phyloP scores from a whole-genome alignment of 2,113 vertebrate species.

The Halcyon malimbica region DNA sequence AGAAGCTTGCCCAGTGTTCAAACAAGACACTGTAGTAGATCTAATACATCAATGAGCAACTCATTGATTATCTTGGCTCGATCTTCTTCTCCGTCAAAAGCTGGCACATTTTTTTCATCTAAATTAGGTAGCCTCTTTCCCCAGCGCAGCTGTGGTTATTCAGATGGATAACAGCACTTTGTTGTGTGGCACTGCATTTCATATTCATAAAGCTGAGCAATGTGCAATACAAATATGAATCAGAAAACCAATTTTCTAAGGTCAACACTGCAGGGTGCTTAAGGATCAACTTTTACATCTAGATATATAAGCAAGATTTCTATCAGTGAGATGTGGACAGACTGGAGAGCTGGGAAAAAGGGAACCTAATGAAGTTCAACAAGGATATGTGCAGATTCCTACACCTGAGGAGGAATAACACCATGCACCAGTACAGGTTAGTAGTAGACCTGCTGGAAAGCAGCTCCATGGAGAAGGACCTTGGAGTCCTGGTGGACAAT shows the following conservation, averaged over 20 bases:
- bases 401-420: too few relatives aligned
- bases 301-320: background rate
- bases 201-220: background rate
- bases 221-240: background rate
- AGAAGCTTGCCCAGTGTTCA: background rate
- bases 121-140: background rate
- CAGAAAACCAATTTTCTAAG: background rate
- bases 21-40: background rate
- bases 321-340: background rate
- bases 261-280: background rate
- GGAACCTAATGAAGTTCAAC: too few relatives aligned
- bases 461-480: too few relatives aligned
- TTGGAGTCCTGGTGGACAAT: too few relatives aligned
- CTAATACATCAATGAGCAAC: background rate
- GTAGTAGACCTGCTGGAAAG: too few relatives aligned
- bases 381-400: too few relatives aligned
- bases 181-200: background rate
- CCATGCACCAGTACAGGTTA: too few relatives aligned
- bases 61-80: background rate
- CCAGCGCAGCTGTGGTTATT: background rate
- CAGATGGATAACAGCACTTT: background rate
- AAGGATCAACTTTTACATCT: background rate
- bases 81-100: background rate
- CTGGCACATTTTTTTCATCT: background rate
- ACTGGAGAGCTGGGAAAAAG: too few relatives aligned